phyloP scores from a whole-genome alignment of 2,888 invertebrate species.

The Eupeodes luniger region DNA sequence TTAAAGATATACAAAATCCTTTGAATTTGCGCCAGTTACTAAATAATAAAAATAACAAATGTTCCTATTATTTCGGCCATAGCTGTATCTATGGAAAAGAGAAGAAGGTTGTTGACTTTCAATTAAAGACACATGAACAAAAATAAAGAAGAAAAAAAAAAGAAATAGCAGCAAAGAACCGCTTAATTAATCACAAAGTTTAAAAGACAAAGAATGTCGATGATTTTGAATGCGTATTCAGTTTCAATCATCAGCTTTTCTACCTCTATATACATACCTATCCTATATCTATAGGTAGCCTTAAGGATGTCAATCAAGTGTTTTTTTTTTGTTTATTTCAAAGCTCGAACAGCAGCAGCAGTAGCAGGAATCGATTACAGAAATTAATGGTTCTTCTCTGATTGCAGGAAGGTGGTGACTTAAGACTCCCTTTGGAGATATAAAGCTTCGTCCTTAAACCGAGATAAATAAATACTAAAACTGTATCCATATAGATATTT shows the following conservation, averaged over 20 bases:
- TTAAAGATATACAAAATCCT: too few species aligned
- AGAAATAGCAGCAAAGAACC: constrained; percentile 1
- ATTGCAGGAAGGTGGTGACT: not conserved
- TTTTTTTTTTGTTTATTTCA: not conserved
- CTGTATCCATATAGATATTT: not conserved
- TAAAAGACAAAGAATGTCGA: constrained; percentile 8
- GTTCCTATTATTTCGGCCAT: too few species aligned
- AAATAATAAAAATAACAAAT: too few species aligned
- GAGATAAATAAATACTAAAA: not conserved
- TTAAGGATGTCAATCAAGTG: constrained; percentile 12
- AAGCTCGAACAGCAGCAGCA: too few species aligned
- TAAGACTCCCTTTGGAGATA: constrained; percentile 5
- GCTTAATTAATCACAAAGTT: constrained; percentile 41
- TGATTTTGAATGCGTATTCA: not conserved
- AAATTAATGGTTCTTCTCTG: constrained; percentile 7
- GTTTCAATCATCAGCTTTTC: not conserved
- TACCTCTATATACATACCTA: not conserved
- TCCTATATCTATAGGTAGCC: too few species aligned
- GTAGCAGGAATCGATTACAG: constrained; percentile 5
- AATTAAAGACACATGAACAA: constrained; percentile 16
- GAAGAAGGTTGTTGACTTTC: constrained; percentile 44
- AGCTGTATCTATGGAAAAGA: too few species aligned
- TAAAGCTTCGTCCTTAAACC: not conserved
- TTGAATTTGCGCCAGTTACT: too few species aligned
- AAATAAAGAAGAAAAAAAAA: not conserved